Base-by-base conservation (phyloP, 1,140 invertebrate species). In the Drosophila quadrilineata region DNA sequence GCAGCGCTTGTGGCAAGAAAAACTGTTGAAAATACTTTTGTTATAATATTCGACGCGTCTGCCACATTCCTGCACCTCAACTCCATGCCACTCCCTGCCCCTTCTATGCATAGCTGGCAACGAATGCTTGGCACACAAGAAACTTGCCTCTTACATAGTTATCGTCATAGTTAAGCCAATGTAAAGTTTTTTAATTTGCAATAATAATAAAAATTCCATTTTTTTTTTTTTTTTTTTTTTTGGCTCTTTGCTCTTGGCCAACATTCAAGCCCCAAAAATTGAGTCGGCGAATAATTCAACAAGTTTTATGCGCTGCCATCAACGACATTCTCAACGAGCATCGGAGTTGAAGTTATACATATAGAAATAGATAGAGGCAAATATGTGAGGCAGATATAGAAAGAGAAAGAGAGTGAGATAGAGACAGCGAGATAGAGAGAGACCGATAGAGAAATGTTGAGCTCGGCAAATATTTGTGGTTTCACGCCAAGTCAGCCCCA, bases 181-280 rank as follows among this genome's bases (percentile, higher is more conserved):
- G 74, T 74, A 71, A 84, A 84, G 79, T 85, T 84, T 84, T 84
- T 84, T 84, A 84, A 84, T 84, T 84, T 84, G 70, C 79, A 85
- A 84, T 84, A 84, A 85, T 86, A 85, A 85, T 84, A 85, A 84
- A 84, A 84, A 84, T 77, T 62, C 59, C 71, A 35, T 60, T 73
- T 76, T 73, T 29, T 31, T 66, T 65, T 75, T 63, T 64, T 43
- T n/a, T n/a, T n/a, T n/a, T n/a, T n/a, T n/a, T n/a, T n/a, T n/a
- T n/a, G n/a, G n/a, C n/a, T n/a, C n/a, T n/a, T n/a, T n/a, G n/a
- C n/a, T n/a, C n/a, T 31, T 6, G 28, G 12, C 45, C 52, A 28
- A 24, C 54, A 75, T 75, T n/a, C n/a, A 56, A 57, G 63, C 50
- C 58, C 19, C 31, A 43, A 21, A 50, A 50, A 24, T 57, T 64